Conservation (phyloP, 2,113 vertebrate genomes). For the Danionella cerebrum region DNA sequence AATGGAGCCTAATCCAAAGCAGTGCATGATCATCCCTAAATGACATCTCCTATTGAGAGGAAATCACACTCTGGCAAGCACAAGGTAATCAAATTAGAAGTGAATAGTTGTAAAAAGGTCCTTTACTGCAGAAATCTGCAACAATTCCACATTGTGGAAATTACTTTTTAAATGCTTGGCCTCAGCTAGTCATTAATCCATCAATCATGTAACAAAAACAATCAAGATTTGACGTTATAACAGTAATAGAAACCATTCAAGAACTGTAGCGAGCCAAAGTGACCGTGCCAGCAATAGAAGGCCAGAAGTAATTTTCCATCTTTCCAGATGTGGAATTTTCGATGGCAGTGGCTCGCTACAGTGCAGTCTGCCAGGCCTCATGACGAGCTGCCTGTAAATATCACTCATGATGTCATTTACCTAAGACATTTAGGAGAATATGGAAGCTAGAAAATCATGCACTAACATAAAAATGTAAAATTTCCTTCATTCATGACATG, state of each 20-base stretch:
- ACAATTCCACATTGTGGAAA: not conserved
- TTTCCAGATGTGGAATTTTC: conserved; percentile 66
- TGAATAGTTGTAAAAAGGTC: conserved; percentile 1
- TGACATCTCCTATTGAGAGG: conserved; percentile 3
- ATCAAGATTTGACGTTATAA: not conserved
- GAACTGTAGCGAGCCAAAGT: conserved; percentile 13
- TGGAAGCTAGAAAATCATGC: conserved; percentile 23
- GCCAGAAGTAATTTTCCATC: conserved; percentile 66
- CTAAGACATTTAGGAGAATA: conserved; percentile 38
- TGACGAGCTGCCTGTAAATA: conserved; percentile 53
- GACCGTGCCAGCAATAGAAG: conserved; percentile 44
- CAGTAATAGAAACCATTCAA: not conserved
- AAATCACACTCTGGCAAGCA: conserved; percentile 18
- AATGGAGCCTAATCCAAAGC: conserved; percentile 25
- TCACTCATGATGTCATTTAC: conserved; percentile 60
- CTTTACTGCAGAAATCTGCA: not conserved
- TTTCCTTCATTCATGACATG: not conserved
- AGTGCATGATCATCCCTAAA: conserved; percentile 7
- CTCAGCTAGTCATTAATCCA: not conserved
- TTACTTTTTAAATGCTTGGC: not conserved
- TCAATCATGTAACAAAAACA: not conserved
- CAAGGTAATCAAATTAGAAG: conserved; percentile 19
- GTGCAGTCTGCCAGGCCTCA: conserved; percentile 40
- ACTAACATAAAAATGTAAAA: not conserved
- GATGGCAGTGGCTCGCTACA: conserved; percentile 52